These are phyloP conservation scores for Sprattus sprattus DNA, from an alignment of 2,113 vertebrate genomes.

Conservation along the genomic window DNA sequence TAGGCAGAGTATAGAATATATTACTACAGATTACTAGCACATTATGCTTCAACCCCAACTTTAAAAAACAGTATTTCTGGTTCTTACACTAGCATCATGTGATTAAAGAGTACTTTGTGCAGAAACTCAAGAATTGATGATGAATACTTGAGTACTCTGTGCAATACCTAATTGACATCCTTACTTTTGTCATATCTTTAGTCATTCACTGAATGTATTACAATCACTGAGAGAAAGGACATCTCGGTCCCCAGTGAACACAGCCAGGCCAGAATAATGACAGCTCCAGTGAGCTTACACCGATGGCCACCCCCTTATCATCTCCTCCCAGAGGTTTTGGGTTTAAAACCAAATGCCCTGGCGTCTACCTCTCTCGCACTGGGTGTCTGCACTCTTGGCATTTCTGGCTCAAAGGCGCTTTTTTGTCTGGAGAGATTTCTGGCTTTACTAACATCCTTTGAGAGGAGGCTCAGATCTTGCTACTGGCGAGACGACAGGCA, in stretches of 20 bases:
- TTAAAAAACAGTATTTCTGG: too few species aligned
- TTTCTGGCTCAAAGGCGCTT: neutral
- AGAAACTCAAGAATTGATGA: too few species aligned
- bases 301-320: neutral
- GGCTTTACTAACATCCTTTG: neutral
- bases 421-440: neutral
- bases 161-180: neutral
- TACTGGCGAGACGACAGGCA: neutral
- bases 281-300: conserved; percentile 12
- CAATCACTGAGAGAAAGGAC: neutral
- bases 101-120: too few species aligned
- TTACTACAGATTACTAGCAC: too few species aligned
- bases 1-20: neutral
- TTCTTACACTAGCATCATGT: too few species aligned
- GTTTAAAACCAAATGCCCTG: conserved; percentile 1
- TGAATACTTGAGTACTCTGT: too few species aligned
- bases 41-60: too few species aligned
- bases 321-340: neutral
- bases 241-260: neutral
- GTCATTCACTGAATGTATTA: neutral
- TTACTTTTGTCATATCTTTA: neutral
- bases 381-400: neutral
- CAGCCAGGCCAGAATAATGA: neutral
- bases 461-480: neutral
- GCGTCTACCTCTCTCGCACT: neutral